These are phyloP conservation scores for Malurus elegans DNA, from an alignment of 2,113 vertebrate species.

Conservation along the genomic window DNA sequence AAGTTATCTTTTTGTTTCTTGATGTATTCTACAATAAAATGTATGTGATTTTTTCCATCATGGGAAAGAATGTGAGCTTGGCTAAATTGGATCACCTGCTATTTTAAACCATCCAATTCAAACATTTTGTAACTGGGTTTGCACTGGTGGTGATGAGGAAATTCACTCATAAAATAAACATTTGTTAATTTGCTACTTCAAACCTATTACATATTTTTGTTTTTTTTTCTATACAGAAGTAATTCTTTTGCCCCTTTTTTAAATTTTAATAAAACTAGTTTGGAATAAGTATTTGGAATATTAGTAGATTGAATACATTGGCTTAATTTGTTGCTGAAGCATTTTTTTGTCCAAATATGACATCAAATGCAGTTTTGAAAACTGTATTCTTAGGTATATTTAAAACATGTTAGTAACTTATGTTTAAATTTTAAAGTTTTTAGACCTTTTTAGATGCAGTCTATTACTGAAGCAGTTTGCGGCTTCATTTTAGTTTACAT, in stretches of 20 bases:
- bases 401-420: constrained; percentile 52
- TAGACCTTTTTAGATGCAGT: constrained; percentile 38
- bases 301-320: constrained; percentile 61
- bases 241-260: constrained; percentile 48
- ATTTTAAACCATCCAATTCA: constrained; percentile 63
- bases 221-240: constrained; percentile 58
- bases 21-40: constrained; percentile 60
- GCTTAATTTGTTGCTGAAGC: constrained; percentile 63
- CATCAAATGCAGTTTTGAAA: constrained; percentile 44
- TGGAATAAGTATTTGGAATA: constrained; percentile 49
- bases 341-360: constrained; percentile 39
- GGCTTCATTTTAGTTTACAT: constrained; percentile 34
- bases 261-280: constrained; percentile 51
- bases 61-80: constrained; percentile 47
- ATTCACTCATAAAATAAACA: constrained; percentile 58
- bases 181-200: constrained; percentile 33
- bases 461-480: constrained; percentile 40
- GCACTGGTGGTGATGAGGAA: constrained; percentile 46
- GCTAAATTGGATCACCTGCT: constrained; percentile 58
- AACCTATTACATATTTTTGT: constrained; percentile 46
- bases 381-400: constrained; percentile 42
- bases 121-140: constrained; percentile 65
- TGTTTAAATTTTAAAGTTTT: constrained; percentile 46
- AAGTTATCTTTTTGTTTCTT: constrained; percentile 40
- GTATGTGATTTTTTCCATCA: constrained; percentile 13